phyloP scores from a whole-genome alignment of 2,888 invertebrate species.

The Lagria hirta region DNA sequence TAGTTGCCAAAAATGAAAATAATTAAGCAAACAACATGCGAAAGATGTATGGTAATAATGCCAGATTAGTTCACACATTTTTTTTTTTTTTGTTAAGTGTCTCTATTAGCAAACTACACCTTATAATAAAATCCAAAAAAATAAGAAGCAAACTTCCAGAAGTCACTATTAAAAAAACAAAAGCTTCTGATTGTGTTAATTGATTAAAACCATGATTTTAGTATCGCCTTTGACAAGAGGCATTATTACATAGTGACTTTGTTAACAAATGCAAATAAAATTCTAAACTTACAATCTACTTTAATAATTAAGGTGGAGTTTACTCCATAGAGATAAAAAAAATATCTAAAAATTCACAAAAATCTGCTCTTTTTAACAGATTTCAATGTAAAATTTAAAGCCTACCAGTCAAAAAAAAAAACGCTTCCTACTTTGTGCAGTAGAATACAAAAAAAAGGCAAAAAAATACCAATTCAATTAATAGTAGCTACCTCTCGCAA shows the following conservation, averaged over 20 bases:
- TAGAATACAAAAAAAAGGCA: conserved; percentile 21
- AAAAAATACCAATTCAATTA: conserved; percentile 25
- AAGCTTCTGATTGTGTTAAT: conserved; percentile 25
- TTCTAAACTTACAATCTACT: conserved; percentile 27
- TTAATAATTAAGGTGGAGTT: conserved; percentile 58
- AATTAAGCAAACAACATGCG: conserved; percentile 29
- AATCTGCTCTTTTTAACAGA: conserved; percentile 29
- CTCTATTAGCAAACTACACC: conserved; percentile 58
- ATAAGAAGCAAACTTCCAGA: conserved; percentile 19
- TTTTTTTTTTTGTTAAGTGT: conserved; percentile 30
- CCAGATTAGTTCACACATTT: conserved; percentile 29
- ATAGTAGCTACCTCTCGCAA: conserved; percentile 25
- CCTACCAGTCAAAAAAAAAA: conserved; percentile 42
- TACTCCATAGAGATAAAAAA: conserved; percentile 51
- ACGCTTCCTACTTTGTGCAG: conserved; percentile 33
- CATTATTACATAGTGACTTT: conserved; percentile 30
- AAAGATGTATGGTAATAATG: conserved; percentile 25
- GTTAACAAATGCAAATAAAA: conserved; percentile 51
- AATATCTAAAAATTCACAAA: conserved; percentile 32
- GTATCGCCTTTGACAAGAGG: conserved; percentile 11
- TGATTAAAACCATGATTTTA: conserved; percentile 24
- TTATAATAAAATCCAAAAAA: conserved; percentile 40
- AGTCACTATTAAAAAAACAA: conserved; percentile 23
- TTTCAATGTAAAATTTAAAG: conserved; percentile 32
- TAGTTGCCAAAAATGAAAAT: conserved; percentile 21